A percentile compares a stretch with the other conserved stretches of the same genome.
Conservation (phyloP, 2,888 invertebrate genomes). For the Mythimna pallens region DNA sequence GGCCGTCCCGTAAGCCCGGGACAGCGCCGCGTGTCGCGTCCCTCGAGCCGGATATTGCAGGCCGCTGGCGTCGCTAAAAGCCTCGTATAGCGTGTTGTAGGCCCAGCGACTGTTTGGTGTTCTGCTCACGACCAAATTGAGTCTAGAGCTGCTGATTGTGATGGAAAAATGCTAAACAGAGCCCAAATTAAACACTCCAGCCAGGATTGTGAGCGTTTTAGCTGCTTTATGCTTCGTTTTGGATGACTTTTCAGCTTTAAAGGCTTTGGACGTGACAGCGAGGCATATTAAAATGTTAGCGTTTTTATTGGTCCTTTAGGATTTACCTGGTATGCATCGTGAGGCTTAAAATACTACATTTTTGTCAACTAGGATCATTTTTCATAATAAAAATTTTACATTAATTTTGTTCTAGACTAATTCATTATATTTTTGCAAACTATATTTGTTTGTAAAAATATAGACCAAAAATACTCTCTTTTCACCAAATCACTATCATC, state of each 20-base stretch:
- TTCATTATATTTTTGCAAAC: background rate
- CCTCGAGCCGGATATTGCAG: slow-evolving; percentile 62
- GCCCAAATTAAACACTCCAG: slow-evolving; percentile 63
- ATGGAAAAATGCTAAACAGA: slow-evolving; percentile 69
- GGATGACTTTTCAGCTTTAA: slow-evolving; percentile 43
- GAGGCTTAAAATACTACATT: background rate
- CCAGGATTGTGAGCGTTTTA: slow-evolving; percentile 41
- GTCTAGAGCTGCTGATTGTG: slow-evolving; percentile 66
- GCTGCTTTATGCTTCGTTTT: slow-evolving; percentile 50
- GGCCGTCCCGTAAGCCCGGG: slow-evolving; percentile 15
- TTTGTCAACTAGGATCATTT: background rate
- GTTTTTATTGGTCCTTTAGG: slow-evolving; percentile 9
- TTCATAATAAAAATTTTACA: background rate
- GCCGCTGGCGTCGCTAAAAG: slow-evolving; percentile 52
- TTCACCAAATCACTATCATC: slow-evolving; percentile 32
- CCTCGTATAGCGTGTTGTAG: slow-evolving; percentile 31
- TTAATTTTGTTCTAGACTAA: background rate
- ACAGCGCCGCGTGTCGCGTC: slow-evolving; percentile 40
- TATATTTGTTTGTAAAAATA: background rate
- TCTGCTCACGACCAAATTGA: slow-evolving; percentile 69
- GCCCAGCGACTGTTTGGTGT: slow-evolving; percentile 55
- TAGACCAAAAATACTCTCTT: background rate
- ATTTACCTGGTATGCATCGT: slow-evolving; percentile 10
- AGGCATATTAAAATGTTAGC: slow-evolving; percentile 47
- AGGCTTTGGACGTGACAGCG: slow-evolving; percentile 15